Conservation (phyloP, 2,888 invertebrate species). For the Agrotis exclamationis region DNA sequence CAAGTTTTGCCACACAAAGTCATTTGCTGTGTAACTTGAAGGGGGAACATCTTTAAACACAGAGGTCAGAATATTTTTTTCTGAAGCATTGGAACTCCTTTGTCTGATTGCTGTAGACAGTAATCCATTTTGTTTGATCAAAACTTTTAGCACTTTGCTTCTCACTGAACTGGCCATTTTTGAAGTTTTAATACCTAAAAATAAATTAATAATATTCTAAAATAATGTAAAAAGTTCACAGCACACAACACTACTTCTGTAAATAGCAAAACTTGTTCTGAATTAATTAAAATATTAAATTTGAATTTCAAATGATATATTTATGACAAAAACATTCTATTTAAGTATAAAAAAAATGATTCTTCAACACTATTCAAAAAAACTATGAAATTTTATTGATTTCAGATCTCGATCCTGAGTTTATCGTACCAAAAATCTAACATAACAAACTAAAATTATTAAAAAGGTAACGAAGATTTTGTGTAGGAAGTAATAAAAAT, state of each 20-base stretch:
- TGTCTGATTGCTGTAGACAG: slow-evolving; percentile 55
- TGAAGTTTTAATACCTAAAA: slow-evolving; percentile 17
- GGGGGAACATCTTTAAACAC: slow-evolving; percentile 85
- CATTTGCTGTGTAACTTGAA: slow-evolving; percentile 89
- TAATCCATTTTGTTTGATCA: slow-evolving; percentile 53
- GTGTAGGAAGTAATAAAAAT: slow-evolving; percentile 11
- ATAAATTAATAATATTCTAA: neutral
- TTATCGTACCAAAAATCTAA: neutral
- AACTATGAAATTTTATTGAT: neutral
- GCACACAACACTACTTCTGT: too few relatives aligned
- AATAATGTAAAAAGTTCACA: too few relatives aligned
- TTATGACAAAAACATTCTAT: too few relatives aligned
- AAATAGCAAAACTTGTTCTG: neutral
- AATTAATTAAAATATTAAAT: too few relatives aligned
- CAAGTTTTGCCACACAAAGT: slow-evolving; percentile 92
- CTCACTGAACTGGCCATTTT: slow-evolving; percentile 55
- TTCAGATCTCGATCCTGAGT: neutral
- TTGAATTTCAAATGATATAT: too few relatives aligned
- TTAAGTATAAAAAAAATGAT: too few relatives aligned
- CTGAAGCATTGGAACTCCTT: slow-evolving; percentile 69
- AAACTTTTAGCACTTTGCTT: slow-evolving; percentile 49
- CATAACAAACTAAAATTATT: neutral
- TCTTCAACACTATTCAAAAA: slow-evolving; percentile 2
- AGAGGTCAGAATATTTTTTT: slow-evolving; percentile 84
- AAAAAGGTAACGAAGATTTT: neutral